Evolutionary conservation across 2,888 invertebrate genomes (phyloP).

Genomic region (Drosophila lacicola): DNA sequence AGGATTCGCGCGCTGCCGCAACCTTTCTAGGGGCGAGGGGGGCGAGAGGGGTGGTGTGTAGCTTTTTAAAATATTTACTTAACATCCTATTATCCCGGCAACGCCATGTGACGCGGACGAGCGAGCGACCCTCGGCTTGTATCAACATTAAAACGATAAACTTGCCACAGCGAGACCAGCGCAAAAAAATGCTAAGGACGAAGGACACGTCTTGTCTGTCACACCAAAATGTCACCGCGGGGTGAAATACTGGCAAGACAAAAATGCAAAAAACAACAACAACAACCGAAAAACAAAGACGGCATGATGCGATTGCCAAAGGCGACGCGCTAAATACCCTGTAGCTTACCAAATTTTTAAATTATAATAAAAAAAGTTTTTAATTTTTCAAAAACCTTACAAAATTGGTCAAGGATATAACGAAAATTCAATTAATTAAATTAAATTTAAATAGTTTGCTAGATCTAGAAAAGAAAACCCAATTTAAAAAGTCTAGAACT

Average conservation of each 20-base stretch:
- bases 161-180: constrained; percentile 60
- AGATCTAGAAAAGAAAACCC: no score
- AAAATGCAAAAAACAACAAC: constrained; percentile 60
- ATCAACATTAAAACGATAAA: constrained; percentile 81
- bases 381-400: not conserved
- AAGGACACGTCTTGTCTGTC: constrained; percentile 84
- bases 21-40: constrained; percentile 1
- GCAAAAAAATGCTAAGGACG: constrained; percentile 67
- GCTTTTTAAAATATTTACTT: constrained; percentile 79
- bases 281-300: constrained; percentile 26
- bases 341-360: not conserved
- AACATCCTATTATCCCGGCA: constrained; percentile 79
- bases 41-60: not conserved
- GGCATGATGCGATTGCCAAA: no score
- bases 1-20: not conserved
- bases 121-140: constrained; percentile 72
- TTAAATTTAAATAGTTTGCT: no score
- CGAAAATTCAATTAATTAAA: no score
- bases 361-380: not conserved
- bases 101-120: constrained; percentile 58
- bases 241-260: constrained; percentile 79
- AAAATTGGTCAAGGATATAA: not conserved
- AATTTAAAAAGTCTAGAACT: no score
- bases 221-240: constrained; percentile 83
- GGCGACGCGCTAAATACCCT: constrained; percentile 22